phyloP scores from a whole-genome alignment of 2,113 vertebrate species.

The Ancistrus triradiatus region DNA sequence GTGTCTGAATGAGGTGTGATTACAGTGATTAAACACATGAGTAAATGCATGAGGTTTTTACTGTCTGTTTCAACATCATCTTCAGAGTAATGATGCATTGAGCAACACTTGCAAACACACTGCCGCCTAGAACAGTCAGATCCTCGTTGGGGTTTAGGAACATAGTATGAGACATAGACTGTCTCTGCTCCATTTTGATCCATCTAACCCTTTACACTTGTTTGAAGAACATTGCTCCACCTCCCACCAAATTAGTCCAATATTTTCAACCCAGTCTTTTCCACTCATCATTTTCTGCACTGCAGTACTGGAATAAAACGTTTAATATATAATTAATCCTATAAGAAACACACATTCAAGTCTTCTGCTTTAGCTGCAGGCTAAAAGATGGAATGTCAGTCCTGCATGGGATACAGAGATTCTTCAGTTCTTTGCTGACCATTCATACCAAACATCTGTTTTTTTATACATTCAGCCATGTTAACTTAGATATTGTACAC shows the following conservation, averaged over 20 bases:
- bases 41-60: background rate
- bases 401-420: too few relatives aligned
- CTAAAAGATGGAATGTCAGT: slow-evolving; percentile 1
- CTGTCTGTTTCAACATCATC: slow-evolving; percentile 32
- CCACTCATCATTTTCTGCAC: background rate
- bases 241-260: background rate
- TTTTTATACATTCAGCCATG: too few relatives aligned
- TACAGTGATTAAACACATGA: slow-evolving; percentile 9
- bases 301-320: background rate
- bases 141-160: background rate
- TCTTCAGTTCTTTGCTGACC: too few relatives aligned
- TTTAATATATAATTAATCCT: slow-evolving; percentile 17
- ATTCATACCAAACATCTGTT: too few relatives aligned
- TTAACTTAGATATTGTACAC: too few relatives aligned
- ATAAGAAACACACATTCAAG: slow-evolving; percentile 5
- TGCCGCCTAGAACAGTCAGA: too few relatives aligned
- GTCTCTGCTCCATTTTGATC: too few relatives aligned
- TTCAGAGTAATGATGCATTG: slow-evolving; percentile 36
- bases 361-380: slow-evolving; percentile 18
- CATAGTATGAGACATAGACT: too few relatives aligned
- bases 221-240: background rate
- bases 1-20: background rate
- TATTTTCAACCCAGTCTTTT: background rate
- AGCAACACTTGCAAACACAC: slow-evolving; percentile 34
- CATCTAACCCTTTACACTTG: slow-evolving; percentile 7